Conservation (phyloP, 2,797 vertebrate genomes). For the Labeo calbasu region DNA sequence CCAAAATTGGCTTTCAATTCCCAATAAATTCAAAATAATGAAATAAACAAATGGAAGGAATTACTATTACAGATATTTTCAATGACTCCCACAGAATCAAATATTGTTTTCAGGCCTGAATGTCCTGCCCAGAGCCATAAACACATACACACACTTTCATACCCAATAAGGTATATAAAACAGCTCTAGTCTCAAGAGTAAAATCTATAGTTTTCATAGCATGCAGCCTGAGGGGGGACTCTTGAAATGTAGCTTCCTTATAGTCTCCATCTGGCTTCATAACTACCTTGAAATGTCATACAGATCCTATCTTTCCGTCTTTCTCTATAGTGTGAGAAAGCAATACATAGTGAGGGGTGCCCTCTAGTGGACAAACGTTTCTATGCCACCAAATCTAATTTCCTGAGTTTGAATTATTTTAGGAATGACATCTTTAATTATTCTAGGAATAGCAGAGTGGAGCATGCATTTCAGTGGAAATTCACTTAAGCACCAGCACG, state of each 20-base stretch:
- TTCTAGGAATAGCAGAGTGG: constrained; percentile 8
- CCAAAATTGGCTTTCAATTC: background rate
- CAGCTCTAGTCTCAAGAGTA: background rate
- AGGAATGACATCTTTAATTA: constrained; percentile 40
- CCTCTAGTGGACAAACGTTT: constrained; percentile 72
- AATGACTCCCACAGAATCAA: background rate
- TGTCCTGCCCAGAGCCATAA: background rate
- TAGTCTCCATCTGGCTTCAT: constrained; percentile 2
- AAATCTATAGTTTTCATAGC: background rate
- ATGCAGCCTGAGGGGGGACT: background rate
- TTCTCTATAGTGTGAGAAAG: too few species aligned
- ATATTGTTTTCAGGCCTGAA: background rate
- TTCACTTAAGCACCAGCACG: constrained; percentile 49
- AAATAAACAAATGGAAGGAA: background rate
- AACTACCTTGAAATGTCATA: constrained; percentile 43
- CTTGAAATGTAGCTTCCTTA: background rate
- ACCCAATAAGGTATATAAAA: background rate
- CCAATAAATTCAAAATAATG: background rate
- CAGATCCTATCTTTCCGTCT: constrained; percentile 11
- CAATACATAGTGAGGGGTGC: constrained; percentile 60
- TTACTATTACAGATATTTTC: background rate
- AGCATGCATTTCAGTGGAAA: constrained; percentile 20
- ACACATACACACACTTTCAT: background rate
- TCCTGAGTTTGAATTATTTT: constrained; percentile 55
- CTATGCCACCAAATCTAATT: constrained; percentile 48